These are phyloP conservation scores for Pedetes capensis DNA, from an alignment of 2,113 vertebrate genomes.

Conservation along the genomic window DNA sequence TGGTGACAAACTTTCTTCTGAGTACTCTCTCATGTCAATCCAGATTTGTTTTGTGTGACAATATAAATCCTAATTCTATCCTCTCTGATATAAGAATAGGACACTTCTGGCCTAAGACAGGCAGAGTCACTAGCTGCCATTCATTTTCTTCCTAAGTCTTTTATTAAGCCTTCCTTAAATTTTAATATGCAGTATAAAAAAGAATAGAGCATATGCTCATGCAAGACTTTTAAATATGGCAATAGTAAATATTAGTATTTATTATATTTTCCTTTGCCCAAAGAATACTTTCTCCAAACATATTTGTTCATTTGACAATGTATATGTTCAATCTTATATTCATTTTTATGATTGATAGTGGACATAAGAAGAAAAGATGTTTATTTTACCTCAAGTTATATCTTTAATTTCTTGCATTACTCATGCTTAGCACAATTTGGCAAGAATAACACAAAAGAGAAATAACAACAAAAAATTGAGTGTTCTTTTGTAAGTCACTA, in stretches of 20 bases:
- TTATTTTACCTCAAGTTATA: conserved; percentile 26
- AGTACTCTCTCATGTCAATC: neutral
- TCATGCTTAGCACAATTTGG: neutral
- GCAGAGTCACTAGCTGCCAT: neutral
- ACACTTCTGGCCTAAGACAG: neutral
- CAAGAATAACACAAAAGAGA: neutral
- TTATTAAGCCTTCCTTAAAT: neutral
- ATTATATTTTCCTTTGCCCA: neutral
- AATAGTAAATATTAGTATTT: conserved; percentile 27
- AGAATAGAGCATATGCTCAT: neutral
- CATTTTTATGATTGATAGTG: neutral
- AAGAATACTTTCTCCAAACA: neutral
- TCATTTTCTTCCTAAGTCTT: neutral
- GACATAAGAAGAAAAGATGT: neutral
- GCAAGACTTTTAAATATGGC: neutral
- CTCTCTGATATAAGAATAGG: neutral
- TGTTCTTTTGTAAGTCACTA: neutral
- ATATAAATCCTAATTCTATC: neutral
- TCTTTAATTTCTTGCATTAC: neutral
- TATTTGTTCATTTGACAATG: conserved; percentile 12
- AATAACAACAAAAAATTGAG: neutral
- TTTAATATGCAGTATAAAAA: neutral
- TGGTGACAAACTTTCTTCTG: neutral
- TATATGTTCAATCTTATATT: conserved; percentile 3
- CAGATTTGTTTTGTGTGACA: neutral